Conservation (phyloP, 2,888 invertebrate species). For the Odontothrips loti region DNA sequence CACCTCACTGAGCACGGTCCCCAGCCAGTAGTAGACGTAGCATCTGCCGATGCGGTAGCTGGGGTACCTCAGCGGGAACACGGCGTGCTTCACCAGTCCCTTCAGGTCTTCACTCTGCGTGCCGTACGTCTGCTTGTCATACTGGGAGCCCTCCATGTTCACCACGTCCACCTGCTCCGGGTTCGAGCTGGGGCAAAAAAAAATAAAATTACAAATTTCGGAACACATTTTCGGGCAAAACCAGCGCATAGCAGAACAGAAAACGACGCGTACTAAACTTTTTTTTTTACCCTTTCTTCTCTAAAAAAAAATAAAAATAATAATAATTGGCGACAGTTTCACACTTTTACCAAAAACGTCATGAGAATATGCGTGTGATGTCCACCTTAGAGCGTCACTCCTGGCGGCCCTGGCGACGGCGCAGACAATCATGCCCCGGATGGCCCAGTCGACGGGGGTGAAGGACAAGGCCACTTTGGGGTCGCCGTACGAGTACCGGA, state of each 20-base stretch:
- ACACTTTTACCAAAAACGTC: no score
- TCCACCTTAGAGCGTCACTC: neutral
- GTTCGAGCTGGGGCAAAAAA: neutral
- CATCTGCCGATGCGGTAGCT: neutral
- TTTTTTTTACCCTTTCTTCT: no score
- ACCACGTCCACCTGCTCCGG: neutral
- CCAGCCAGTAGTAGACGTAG: neutral
- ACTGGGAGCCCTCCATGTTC: neutral
- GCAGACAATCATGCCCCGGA: neutral
- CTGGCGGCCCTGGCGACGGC: neutral
- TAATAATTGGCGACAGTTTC: no score
- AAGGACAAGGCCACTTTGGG: neutral
- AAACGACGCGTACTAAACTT: neutral
- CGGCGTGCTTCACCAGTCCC: neutral
- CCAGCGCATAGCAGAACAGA: neutral
- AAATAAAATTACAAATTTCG: neutral
- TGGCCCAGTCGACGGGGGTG: conserved; percentile 6
- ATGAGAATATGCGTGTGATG: neutral
- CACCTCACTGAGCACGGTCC: neutral
- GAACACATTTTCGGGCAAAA: neutral
- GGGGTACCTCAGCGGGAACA: neutral
- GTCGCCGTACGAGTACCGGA: neutral
- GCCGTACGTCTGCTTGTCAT: neutral
- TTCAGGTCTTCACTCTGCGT: neutral
- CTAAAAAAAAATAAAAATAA: no score